Conservation (phyloP, 37 sponge, comb jelly and placozoan species). For the Crambe crambe region DNA sequence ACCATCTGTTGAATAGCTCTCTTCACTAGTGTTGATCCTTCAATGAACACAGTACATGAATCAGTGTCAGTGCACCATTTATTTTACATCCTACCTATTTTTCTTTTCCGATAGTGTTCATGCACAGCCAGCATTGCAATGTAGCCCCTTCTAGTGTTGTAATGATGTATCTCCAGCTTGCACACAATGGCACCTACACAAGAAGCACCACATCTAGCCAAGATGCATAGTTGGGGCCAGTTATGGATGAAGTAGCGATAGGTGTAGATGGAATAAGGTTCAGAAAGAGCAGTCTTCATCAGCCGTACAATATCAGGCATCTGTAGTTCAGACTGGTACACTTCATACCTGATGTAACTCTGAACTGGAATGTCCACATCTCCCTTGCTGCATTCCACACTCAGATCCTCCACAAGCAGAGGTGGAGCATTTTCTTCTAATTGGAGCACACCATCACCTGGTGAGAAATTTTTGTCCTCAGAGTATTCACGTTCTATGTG, state of each 20-base stretch:
- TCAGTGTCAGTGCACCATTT: background rate
- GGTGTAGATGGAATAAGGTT: conserved; percentile 99
- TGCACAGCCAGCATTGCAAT: conserved; percentile 99
- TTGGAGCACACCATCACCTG: conserved; percentile 26
- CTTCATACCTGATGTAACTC: conserved; percentile 57
- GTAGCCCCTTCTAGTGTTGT: conserved; percentile 80
- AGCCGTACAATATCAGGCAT: conserved; percentile 86
- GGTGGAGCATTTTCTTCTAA: background rate
- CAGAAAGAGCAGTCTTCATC: conserved; percentile 93
- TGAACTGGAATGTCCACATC: background rate
- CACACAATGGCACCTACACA: conserved; percentile 96
- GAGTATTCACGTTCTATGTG: background rate
- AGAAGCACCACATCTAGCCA: conserved; percentile 71
- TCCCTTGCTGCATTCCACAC: too few species aligned
- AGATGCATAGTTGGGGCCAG: conserved; percentile 91
- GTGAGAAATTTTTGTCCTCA: background rate
- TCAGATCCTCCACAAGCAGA: background rate
- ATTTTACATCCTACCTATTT: conserved; percentile 70
- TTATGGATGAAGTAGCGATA: conserved; percentile 98
- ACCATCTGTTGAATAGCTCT: conserved; percentile 83
- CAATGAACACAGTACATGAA: too few species aligned
- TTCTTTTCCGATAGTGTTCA: conserved; percentile 79
- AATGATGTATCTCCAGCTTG: conserved; percentile 79
- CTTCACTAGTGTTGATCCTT: conserved; percentile 86
- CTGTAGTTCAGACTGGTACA: conserved; percentile 81